Conservation (phyloP, 1,140 invertebrate genomes). For the Marisa cornuarietis region DNA sequence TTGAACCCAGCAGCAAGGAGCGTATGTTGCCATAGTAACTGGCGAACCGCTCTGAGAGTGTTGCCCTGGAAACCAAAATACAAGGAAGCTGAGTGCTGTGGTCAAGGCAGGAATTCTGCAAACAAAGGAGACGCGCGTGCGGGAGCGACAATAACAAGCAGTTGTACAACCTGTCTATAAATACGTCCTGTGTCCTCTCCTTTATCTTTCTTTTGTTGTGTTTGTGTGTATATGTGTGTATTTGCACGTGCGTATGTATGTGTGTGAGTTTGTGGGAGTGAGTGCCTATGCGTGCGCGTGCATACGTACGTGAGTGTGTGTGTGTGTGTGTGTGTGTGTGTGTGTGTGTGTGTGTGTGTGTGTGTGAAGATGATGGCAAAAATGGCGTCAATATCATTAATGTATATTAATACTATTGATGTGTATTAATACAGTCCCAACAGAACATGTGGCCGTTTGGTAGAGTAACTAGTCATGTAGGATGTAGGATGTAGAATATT, state of each 20-base stretch:
- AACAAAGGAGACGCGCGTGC: too few species aligned
- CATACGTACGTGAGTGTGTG: not conserved
- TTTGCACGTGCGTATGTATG: not conserved
- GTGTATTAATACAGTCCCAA: not conserved
- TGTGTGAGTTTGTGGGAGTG: not conserved
- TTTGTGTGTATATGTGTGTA: not conserved
- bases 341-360: not conserved
- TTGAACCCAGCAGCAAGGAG: conserved; percentile 40
- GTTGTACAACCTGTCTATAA: not conserved
- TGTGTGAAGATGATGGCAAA: not conserved
- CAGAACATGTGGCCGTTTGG: not conserved
- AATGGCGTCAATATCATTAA: not conserved
- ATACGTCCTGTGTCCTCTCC: too few species aligned
- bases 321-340: not conserved
- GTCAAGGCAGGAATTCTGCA: not conserved
- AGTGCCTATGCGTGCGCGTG: not conserved
- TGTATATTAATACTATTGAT: not conserved
- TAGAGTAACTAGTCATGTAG: not conserved
- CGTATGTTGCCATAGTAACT: conserved; percentile 49
- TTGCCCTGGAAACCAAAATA: conserved; percentile 37
- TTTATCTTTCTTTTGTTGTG: too few species aligned
- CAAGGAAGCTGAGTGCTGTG: not conserved
- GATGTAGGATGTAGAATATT: not conserved
- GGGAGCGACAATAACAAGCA: not conserved
- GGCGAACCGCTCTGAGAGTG: conserved; percentile 50